A percentile compares a stretch with the other conserved stretches of the same genome.
Evolutionary conservation across 1,140 invertebrate species (phyloP).

Genomic region (Drosophila nigromelanica): DNA sequence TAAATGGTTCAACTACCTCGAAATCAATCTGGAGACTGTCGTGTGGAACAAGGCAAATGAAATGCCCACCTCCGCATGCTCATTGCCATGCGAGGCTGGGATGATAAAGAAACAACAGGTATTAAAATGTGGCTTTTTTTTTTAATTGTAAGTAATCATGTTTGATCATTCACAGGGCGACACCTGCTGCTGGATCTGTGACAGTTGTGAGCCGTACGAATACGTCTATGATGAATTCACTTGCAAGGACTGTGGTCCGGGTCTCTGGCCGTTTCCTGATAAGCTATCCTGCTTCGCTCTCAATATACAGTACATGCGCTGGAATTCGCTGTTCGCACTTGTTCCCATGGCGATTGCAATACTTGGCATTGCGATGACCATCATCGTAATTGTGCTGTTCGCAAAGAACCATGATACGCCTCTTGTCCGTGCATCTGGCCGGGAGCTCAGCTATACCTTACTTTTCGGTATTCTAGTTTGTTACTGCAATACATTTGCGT

Average conservation of each 20-base stretch:
- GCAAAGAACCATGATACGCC: slow-evolving; percentile 91
- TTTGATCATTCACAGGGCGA: slow-evolving; percentile 84
- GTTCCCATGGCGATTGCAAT: slow-evolving; percentile 87
- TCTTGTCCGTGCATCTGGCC: slow-evolving; percentile 91
- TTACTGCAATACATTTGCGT: slow-evolving; percentile 86
- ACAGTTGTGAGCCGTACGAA: slow-evolving; percentile 88
- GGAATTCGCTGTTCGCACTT: slow-evolving; percentile 88
- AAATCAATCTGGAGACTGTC: slow-evolving; percentile 86
- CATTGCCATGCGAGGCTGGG: slow-evolving; percentile 87
- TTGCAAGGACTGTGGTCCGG: slow-evolving; percentile 87
- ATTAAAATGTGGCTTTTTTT: not conserved
- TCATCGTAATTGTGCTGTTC: slow-evolving; percentile 87
- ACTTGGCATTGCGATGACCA: slow-evolving; percentile 88
- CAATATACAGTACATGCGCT: slow-evolving; percentile 83
- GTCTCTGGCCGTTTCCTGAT: slow-evolving; percentile 87
- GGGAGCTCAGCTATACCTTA: slow-evolving; percentile 92
- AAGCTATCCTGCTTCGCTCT: slow-evolving; percentile 86
- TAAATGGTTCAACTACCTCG: slow-evolving; percentile 87
- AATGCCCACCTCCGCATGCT: slow-evolving; percentile 87
- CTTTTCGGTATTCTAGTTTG: slow-evolving; percentile 86
- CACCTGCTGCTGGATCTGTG: slow-evolving; percentile 92
- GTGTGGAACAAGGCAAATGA: slow-evolving; percentile 86
- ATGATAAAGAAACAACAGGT: slow-evolving; percentile 90
- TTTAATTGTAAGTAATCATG: not conserved
- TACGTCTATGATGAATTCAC: slow-evolving; percentile 88